phyloP scores from a whole-genome alignment of 2,888 invertebrate genomes.

The Tinea pellionella region DNA sequence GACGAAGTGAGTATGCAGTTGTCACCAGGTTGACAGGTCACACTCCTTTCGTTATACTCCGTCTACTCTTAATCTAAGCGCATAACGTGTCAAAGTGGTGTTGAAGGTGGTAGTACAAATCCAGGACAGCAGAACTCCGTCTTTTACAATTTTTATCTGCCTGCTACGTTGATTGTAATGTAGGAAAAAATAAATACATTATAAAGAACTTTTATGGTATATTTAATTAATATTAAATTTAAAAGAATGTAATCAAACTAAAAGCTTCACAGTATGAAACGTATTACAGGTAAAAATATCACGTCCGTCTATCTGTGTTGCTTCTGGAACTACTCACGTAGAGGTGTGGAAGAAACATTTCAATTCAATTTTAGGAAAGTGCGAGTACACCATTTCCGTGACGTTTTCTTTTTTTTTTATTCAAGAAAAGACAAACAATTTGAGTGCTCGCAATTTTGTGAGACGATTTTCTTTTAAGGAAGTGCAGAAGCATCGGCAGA shows the following conservation, averaged over 20 bases:
- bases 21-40: too few species aligned
- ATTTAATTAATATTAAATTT: neutral
- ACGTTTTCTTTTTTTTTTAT: neutral
- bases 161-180: too few species aligned
- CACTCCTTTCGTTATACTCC: too few species aligned
- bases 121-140: too few species aligned
- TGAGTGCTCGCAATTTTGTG: neutral
- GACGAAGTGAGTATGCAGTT: too few species aligned
- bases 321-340: slow-evolving; percentile 1
- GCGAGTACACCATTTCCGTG: neutral
- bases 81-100: too few species aligned
- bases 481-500: neutral
- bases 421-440: neutral
- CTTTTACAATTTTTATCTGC: too few species aligned
- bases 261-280: neutral
- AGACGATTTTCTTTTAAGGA: neutral
- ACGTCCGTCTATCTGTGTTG: neutral
- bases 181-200: too few species aligned
- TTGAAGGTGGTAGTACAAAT: too few species aligned
- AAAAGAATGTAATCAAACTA: neutral
- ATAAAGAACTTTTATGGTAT: too few species aligned
- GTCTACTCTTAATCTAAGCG: too few species aligned
- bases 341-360: slow-evolving; percentile 1
- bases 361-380: slow-evolving; percentile 6
- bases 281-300: neutral